Evolutionary conservation across 2,797 vertebrate species (phyloP), one percentile per base, ranked within the genome.

Genomic region (Sebastes umbrosus): DNA sequence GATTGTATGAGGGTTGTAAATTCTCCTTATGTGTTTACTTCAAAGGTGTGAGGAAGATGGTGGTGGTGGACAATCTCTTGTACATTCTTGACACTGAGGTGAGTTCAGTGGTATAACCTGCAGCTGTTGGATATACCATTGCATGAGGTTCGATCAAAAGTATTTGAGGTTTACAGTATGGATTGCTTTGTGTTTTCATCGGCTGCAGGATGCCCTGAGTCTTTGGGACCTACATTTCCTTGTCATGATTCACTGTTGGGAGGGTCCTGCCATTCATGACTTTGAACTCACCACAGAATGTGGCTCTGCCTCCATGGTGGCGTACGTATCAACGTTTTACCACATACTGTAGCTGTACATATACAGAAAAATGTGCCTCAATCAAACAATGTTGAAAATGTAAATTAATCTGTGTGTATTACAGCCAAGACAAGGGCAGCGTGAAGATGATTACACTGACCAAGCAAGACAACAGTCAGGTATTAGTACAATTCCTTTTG

Each of bases 51-150:
- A 96, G 88, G 85, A 98, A 97, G 87, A 95, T 98, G 92, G 95
- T 97, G 73, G 93, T 97, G 76, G 92, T 97, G 87, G 97, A 96
- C 78, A 97, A 96, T 80, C 93, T 97, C 16, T 92, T 99, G 67
- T 98, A 98, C 90, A 87, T 98, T 92, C 95, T 99, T 36, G 97
- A 98, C 87, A 94, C 95, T 5, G 96, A 97, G 93, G 98, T 98
- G 94, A 85, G 96, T 82, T 82, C 3, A 34, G 10, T 22, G 6
- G 2, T 36, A 7, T 71, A 14, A 25, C 16, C 6, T 59, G 31
- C 7, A 57, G 18, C 6, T 36, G 2, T 76, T 65, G 27, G 27
- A 32, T 62, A 58, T 8, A 27, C 1, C 14, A 9, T 2, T 25
- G 18, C 13, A 25, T 16, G 5, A 20, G 6, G 7, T 68, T 52